phyloP scores from a whole-genome alignment of 1,140 invertebrate genomes.

The Euglossa dilemma region DNA sequence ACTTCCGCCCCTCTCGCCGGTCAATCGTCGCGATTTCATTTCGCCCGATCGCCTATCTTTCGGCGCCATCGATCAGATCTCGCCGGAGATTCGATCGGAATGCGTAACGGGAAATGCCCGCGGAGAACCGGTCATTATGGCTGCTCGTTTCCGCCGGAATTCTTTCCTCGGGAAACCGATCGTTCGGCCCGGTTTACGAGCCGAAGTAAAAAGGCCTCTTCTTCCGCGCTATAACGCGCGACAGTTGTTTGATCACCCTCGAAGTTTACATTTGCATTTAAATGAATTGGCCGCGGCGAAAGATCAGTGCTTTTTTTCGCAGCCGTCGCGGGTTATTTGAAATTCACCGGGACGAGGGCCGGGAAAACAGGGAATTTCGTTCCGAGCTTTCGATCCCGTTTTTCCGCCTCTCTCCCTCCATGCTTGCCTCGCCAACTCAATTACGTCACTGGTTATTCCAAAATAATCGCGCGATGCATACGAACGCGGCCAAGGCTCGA shows the following conservation, averaged over 20 bases:
- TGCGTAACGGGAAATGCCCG: neutral
- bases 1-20: neutral
- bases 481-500: no score
- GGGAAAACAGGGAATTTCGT: constrained; percentile 1
- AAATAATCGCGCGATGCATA: constrained; percentile 15
- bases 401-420: neutral
- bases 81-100: neutral
- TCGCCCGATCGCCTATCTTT: neutral
- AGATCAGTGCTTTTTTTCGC: neutral
- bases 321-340: neutral
- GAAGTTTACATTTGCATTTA: constrained; percentile 23
- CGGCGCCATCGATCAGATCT: neutral
- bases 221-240: neutral
- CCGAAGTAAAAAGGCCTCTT: neutral
- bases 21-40: constrained; percentile 18
- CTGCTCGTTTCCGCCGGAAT: neutral
- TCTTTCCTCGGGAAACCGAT: neutral
- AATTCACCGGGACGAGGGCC: neutral
- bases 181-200: neutral
- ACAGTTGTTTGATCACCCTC: constrained; percentile 15
- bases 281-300: constrained; percentile 1
- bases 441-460: constrained; percentile 4
- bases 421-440: constrained; percentile 22
- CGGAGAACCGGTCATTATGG: neutral
- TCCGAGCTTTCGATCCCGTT: constrained; percentile 7